These are phyloP conservation scores for Crocallis elinguaria DNA, from an alignment of 2,888 invertebrate species.

Conservation along the genomic window DNA sequence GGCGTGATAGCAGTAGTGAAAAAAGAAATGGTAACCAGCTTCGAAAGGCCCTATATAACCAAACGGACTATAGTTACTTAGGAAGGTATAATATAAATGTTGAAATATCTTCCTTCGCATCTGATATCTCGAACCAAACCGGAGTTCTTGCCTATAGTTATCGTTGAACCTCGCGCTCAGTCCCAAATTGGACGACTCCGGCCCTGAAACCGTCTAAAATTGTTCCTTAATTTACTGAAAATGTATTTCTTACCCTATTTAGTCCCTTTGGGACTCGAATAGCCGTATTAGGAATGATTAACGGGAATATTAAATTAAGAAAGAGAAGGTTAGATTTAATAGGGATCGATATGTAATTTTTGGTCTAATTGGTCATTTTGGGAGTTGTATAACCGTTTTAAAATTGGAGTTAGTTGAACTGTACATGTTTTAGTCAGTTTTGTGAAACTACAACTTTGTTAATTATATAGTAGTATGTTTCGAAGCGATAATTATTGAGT, in stretches of 20 bases:
- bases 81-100: no score
- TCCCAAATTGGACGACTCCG: slow-evolving; percentile 6
- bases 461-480: no score
- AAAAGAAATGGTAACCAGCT: no score
- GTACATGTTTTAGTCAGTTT: no score
- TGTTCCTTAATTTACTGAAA: slow-evolving; percentile 31
- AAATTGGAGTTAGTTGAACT: background rate
- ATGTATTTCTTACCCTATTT: slow-evolving; percentile 30
- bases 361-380: slow-evolving; percentile 19
- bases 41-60: no score
- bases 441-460: no score
- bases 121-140: no score
- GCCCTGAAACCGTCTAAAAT: slow-evolving; percentile 26
- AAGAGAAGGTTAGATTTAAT: slow-evolving; percentile 33
- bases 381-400: background rate
- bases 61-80: no score
- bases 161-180: slow-evolving; percentile 1
- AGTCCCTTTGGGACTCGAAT: slow-evolving; percentile 27
- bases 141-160: slow-evolving; percentile 3
- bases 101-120: no score
- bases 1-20: no score
- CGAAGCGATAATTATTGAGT: no score
- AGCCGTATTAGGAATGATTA: slow-evolving; percentile 37
- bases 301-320: slow-evolving; percentile 37
- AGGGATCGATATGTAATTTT: slow-evolving; percentile 32